phyloP scores from a whole-genome alignment of 2,797 vertebrate genomes.

The Catostomus latipinnis region DNA sequence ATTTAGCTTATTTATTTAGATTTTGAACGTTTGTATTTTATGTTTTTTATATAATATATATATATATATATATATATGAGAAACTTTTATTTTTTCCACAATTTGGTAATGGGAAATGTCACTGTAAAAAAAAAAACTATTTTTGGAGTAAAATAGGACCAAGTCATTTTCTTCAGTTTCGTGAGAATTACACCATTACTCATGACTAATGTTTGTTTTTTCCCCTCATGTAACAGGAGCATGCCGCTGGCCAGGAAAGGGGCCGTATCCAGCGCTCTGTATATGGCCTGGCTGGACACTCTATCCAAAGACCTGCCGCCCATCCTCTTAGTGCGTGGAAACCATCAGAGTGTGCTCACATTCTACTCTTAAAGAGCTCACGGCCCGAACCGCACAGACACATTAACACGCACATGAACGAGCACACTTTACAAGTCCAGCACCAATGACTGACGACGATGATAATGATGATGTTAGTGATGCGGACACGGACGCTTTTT shows the following conservation, averaged over 20 bases:
- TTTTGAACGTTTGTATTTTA: too few relatives aligned
- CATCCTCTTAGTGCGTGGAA: conserved; percentile 91
- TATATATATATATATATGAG: too few relatives aligned
- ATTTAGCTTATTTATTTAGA: too few relatives aligned
- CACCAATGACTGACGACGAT: conserved; percentile 38
- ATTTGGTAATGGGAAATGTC: too few relatives aligned
- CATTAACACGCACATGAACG: conserved; percentile 59
- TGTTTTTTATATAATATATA: too few relatives aligned
- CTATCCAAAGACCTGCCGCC: conserved; percentile 93
- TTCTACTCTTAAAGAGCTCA: conserved; percentile 91
- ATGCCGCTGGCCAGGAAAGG: conserved; percentile 95
- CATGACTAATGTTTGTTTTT: background rate
- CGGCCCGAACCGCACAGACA: conserved; percentile 61
- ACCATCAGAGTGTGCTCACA: conserved; percentile 98
- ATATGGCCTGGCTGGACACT: conserved; percentile 95
- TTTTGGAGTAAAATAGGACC: too few relatives aligned
- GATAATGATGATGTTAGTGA: conserved; percentile 32
- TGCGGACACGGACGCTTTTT: conserved; percentile 28
- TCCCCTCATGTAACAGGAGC: conserved; percentile 79
- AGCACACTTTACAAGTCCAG: conserved; percentile 38
- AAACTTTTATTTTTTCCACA: too few relatives aligned
- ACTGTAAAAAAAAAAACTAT: too few relatives aligned
- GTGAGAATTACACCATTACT: too few relatives aligned
- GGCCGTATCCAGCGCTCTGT: conserved; percentile 90
- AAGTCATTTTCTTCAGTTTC: too few relatives aligned